Evolutionary conservation across 2,888 invertebrate species (phyloP).

Genomic region (Dynastes hyllus): DNA sequence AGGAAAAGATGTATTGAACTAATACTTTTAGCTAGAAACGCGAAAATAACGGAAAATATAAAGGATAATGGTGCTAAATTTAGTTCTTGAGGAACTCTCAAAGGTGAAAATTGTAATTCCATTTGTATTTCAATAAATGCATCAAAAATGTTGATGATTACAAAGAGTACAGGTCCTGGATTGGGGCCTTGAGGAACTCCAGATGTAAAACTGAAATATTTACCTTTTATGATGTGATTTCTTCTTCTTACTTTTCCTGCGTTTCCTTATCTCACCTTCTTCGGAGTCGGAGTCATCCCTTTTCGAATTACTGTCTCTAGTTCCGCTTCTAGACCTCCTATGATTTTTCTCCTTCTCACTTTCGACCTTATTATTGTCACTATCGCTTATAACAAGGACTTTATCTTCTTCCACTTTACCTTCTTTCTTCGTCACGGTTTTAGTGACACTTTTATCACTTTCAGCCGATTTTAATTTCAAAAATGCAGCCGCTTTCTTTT

Average conservation of each 20-base stretch:
- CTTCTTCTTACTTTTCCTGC: conserved; percentile 71
- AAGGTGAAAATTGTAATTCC: too few relatives aligned
- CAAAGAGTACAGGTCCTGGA: neutral
- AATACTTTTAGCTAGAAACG: neutral
- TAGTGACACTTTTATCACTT: conserved; percentile 36
- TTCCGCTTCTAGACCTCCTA: conserved; percentile 50
- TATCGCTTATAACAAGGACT: conserved; percentile 56
- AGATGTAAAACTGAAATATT: conserved; percentile 47
- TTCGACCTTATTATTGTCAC: conserved; percentile 58
- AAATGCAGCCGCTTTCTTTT: conserved; percentile 88
- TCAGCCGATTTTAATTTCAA: conserved; percentile 69
- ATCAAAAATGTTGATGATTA: neutral
- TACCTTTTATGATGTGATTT: conserved; percentile 73
- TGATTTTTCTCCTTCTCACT: conserved; percentile 66
- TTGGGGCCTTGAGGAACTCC: neutral
- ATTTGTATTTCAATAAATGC: too few relatives aligned
- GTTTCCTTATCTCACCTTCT: conserved; percentile 66
- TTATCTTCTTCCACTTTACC: conserved; percentile 58
- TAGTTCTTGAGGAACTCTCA: too few relatives aligned
- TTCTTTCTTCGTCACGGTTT: conserved; percentile 52
- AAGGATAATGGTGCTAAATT: too few relatives aligned
- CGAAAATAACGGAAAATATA: neutral
- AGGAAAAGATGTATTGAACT: neutral
- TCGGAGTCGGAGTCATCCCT: conserved; percentile 61
- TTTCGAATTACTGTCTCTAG: conserved; percentile 50